phyloP scores from a whole-genome alignment of 2,888 invertebrate species.

The Caenorhabditis drosophilae region DNA sequence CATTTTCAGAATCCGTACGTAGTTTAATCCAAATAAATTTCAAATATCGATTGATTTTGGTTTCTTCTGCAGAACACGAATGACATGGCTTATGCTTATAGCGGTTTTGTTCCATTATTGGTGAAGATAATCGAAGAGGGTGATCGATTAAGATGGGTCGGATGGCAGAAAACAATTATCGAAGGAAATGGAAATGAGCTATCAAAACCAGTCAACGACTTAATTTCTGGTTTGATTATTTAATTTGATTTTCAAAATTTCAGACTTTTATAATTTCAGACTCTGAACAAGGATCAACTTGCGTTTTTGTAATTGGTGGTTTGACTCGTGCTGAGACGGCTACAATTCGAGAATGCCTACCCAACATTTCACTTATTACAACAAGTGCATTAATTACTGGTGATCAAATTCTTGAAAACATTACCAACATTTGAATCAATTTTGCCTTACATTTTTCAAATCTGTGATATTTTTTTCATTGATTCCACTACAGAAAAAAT shows the following conservation, averaged over 20 bases:
- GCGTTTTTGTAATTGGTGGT: conserved; percentile 90
- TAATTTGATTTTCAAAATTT: background rate
- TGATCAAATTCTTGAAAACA: conserved; percentile 42
- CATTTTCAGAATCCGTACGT: conserved; percentile 30
- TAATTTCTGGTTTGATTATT: background rate
- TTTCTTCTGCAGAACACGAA: conserved; percentile 75
- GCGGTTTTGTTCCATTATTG: conserved; percentile 88
- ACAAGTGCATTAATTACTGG: conserved; percentile 46
- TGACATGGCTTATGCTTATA: conserved; percentile 89
- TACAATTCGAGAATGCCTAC: conserved; percentile 33
- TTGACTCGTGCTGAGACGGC: conserved; percentile 88
- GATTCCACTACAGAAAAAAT: too few relatives aligned
- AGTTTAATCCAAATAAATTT: too few relatives aligned
- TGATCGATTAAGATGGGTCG: conserved; percentile 44
- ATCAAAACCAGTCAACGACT: too few relatives aligned
- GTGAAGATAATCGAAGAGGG: conserved; percentile 78
- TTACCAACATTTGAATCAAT: conserved; percentile 37
- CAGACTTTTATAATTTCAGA: conserved; percentile 13
- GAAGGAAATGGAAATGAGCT: conserved; percentile 11
- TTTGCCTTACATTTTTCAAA: background rate
- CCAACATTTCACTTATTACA: conserved; percentile 40
- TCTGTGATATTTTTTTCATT: conserved; percentile 6
- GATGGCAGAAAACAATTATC: conserved; percentile 41
- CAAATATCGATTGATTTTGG: background rate
- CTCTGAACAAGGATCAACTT: conserved; percentile 33